These are phyloP conservation scores for Hypolimnas misippus DNA, from an alignment of 2,888 invertebrate species.

Conservation along the genomic window DNA sequence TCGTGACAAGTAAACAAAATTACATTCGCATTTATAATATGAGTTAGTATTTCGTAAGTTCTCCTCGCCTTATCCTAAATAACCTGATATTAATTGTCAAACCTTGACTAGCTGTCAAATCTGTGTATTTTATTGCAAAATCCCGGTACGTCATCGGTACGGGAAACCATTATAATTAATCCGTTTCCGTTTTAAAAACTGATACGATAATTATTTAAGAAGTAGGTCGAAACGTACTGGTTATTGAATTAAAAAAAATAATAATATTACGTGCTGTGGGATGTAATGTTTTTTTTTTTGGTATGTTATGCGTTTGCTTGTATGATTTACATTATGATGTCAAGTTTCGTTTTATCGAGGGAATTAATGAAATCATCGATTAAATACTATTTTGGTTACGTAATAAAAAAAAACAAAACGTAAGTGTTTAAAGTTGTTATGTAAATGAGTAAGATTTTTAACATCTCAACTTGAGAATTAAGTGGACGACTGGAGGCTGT, in stretches of 20 bases:
- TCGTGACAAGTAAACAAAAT: too few relatives aligned
- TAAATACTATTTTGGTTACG: too few relatives aligned
- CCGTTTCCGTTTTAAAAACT: conserved; percentile 55
- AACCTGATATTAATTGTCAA: conserved; percentile 28
- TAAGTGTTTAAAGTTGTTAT: not conserved
- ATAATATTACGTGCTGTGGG: too few relatives aligned
- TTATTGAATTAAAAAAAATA: too few relatives aligned
- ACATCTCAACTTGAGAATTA: not conserved
- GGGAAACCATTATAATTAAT: conserved; percentile 63
- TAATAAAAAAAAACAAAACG: not conserved
- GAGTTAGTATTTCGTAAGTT: conserved; percentile 22
- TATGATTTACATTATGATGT: too few relatives aligned
- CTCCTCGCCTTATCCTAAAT: conserved; percentile 26
- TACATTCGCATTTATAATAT: too few relatives aligned
- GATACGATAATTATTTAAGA: conserved; percentile 12
- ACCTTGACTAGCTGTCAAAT: conserved; percentile 36
- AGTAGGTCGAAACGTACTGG: too few relatives aligned
- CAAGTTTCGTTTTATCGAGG: not conserved
- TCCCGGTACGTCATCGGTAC: conserved; percentile 29
- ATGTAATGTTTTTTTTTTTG: too few relatives aligned
- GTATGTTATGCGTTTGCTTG: too few relatives aligned
- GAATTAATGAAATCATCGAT: not conserved
- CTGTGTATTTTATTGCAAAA: conserved; percentile 1
- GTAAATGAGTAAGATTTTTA: not conserved
- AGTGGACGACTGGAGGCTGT: not conserved